Percentiles rank a stretch among this genome's conserved stretches.
These are phyloP conservation scores for Bembecia ichneumoniformis DNA, from an alignment of 2,888 invertebrate genomes.

Conservation along the genomic window DNA sequence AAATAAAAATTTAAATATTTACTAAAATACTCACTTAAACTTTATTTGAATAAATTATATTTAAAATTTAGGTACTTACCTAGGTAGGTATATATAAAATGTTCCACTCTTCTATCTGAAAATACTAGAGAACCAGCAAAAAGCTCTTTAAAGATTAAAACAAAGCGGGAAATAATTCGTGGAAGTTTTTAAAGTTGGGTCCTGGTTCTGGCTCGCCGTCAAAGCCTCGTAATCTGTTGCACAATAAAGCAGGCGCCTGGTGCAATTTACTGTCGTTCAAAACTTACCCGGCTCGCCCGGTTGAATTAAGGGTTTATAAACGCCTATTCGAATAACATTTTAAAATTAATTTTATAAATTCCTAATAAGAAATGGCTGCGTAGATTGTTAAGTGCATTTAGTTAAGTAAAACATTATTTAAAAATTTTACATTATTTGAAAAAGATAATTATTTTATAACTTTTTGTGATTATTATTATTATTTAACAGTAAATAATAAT, in stretches of 20 bases:
- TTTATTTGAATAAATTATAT: too few relatives aligned
- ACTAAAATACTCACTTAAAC: too few relatives aligned
- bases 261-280: slow-evolving; percentile 56
- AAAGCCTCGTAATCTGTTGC: slow-evolving; percentile 24
- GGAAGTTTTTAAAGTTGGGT: slow-evolving; percentile 16
- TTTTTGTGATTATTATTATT: too few relatives aligned
- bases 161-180: slow-evolving; percentile 3
- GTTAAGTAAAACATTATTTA: too few relatives aligned
- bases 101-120: neutral
- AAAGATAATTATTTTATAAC: too few relatives aligned
- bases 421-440: too few relatives aligned
- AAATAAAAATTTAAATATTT: too few relatives aligned
- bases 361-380: neutral
- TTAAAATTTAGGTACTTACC: too few relatives aligned
- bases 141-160: neutral
- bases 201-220: slow-evolving; percentile 31
- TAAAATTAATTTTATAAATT: neutral
- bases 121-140: neutral
- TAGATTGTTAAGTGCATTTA: too few relatives aligned
- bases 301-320: slow-evolving; percentile 35
- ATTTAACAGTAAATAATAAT: too few relatives aligned
- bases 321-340: neutral
- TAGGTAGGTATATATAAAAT: too few relatives aligned
- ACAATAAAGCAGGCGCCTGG: slow-evolving; percentile 43
- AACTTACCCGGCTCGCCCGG: slow-evolving; percentile 32